Base-by-base conservation (phyloP, 2,797 vertebrate species). In the Acanthurus lineatus region DNA sequence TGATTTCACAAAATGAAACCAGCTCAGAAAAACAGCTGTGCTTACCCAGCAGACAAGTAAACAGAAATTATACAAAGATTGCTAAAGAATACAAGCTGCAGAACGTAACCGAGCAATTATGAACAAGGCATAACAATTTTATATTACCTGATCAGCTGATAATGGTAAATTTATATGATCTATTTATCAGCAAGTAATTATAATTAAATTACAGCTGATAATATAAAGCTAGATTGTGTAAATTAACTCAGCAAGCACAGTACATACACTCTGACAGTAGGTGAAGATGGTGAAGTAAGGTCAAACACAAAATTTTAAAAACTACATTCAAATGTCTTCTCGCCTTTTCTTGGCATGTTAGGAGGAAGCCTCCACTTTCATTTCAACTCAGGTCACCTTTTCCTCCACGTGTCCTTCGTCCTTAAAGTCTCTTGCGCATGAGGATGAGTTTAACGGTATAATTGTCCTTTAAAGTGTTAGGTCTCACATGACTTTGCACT, bases 401-500 rank as follows among this genome's bases (percentile, higher is more conserved):
- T 58, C 32, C 45, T 40, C 5, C 17, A 51, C 38, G n/a, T 66
- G 44, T 53, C 19, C 20, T 60, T 47, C 22, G 28, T 45, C 49
- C 22, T 17, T 47, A 3, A 61, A 63, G 53, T 71, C 10, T 65
- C 51, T 44, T 16, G 5, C 38, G 32, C 22, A 52, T 5, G 6
- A 16, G 49, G 49, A 38, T 44, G 51, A 47, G 14, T 61, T n/a
- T 4, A 76, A 70, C 38, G 47, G 69, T 70, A 51, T 10, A 9
- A 73, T 32, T 45, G 79, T 86, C 77, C 47, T 78, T 11, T 7
- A 2, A 2, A 19, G 19, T 6, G 8, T 42, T 8, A 0, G 28
- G 15, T 10, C 6, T 96, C 87, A 96, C 95, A 96, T 96, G 64
- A 96, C 86, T 76, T 91, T 94, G 72, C 96, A 96, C 32, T 79